A percentile compares a stretch with the other conserved stretches of the same genome.
Evolutionary conservation across 2,797 vertebrate species (phyloP).

Genomic region (Pogonophryne albipinna): DNA sequence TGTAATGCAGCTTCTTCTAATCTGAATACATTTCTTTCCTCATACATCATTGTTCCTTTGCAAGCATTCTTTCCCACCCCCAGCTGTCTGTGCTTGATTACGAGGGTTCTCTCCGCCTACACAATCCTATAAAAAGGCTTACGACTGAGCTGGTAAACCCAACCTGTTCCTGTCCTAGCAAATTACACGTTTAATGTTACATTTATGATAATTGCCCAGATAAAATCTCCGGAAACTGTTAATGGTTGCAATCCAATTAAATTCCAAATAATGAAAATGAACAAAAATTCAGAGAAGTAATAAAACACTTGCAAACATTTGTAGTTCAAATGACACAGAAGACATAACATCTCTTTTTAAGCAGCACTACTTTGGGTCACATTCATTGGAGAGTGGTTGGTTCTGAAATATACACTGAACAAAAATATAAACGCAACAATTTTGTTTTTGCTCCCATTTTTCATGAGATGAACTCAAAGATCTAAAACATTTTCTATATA

Average conservation of each 20-base stretch:
- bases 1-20: constrained; percentile 24
- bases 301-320: neutral
- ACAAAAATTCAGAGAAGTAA: neutral
- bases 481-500: too few species aligned
- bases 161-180: constrained; percentile 4
- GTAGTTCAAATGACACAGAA: neutral
- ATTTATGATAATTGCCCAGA: neutral
- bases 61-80: neutral
- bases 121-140: constrained; percentile 5
- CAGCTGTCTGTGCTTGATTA: neutral
- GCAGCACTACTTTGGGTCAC: neutral
- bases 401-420: constrained; percentile 22
- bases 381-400: neutral
- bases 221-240: neutral
- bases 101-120: constrained; percentile 1
- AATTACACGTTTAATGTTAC: neutral
- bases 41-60: constrained; percentile 53
- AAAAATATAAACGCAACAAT: too few species aligned
- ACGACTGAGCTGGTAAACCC: constrained; percentile 8
- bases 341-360: neutral
- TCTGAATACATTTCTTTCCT: constrained; percentile 42
- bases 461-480: too few species aligned
- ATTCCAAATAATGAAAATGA: neutral
- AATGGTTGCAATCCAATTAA: neutral
- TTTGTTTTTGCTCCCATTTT: too few species aligned